phyloP scores from a whole-genome alignment of 1,140 invertebrate species.

The Lethrus apterus region DNA sequence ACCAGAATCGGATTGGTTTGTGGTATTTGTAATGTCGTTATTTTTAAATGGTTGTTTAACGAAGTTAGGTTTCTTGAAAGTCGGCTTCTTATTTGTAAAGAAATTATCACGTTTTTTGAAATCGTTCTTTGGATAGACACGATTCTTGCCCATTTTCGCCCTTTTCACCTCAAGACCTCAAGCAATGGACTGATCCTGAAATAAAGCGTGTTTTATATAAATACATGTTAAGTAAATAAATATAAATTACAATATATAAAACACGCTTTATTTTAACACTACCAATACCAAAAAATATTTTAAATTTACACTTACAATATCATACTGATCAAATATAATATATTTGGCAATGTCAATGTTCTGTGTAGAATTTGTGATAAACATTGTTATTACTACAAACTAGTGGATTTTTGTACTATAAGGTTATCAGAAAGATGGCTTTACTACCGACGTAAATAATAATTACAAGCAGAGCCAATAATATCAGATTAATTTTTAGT shows the following conservation, averaged over 20 bases:
- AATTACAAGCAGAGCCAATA: too few relatives aligned
- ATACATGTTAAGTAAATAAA: too few relatives aligned
- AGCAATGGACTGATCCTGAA: neutral
- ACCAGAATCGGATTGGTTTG: neutral
- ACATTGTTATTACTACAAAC: too few relatives aligned
- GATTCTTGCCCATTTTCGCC: slow-evolving; percentile 18
- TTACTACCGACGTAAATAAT: too few relatives aligned
- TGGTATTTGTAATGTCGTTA: neutral
- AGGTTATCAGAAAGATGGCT: too few relatives aligned
- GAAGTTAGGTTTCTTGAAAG: neutral
- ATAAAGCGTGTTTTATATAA: neutral
- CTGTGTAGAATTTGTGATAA: too few relatives aligned
- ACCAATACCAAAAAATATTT: too few relatives aligned
- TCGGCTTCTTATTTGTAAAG: slow-evolving; percentile 16
- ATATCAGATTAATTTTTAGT: too few relatives aligned
- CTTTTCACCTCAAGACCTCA: neutral
- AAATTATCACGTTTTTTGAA: slow-evolving; percentile 17
- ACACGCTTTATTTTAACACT: neutral
- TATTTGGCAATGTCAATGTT: too few relatives aligned
- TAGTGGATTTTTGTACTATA: too few relatives aligned
- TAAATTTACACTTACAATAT: too few relatives aligned
- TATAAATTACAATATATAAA: neutral
- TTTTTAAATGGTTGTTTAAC: neutral
- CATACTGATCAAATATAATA: too few relatives aligned
- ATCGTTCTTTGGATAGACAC: neutral